These are phyloP conservation scores for Rutpela maculata DNA, from an alignment of 2,888 invertebrate genomes.

Conservation along the genomic window DNA sequence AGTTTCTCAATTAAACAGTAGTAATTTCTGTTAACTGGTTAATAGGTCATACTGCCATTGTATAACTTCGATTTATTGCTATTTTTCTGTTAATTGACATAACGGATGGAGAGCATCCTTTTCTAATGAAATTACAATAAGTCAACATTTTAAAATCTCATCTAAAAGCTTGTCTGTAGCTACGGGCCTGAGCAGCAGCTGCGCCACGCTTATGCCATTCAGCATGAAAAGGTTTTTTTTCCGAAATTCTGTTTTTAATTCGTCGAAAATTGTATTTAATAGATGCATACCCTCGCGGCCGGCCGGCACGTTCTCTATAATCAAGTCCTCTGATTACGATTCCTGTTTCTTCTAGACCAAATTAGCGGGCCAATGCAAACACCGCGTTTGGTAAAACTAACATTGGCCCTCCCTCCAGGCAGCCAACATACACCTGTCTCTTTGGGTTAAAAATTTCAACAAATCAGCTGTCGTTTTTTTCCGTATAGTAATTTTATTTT, in stretches of 20 bases:
- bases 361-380: conserved; percentile 69
- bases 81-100: background rate
- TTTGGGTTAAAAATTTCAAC: conserved; percentile 63
- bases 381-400: conserved; percentile 69
- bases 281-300: conserved; percentile 39
- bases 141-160: background rate
- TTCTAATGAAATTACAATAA: background rate
- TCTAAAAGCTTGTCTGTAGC: background rate
- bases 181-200: conserved; percentile 21
- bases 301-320: conserved; percentile 64
- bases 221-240: conserved; percentile 4
- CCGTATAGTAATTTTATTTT: conserved; percentile 40
- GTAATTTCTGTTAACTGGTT: too few species aligned
- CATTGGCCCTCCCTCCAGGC: conserved; percentile 62
- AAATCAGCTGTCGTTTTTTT: conserved; percentile 68
- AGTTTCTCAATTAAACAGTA: too few species aligned
- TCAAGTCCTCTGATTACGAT: conserved; percentile 66
- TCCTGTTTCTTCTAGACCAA: conserved; percentile 60
- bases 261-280: conserved; percentile 46
- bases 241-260: conserved; percentile 39
- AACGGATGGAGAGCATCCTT: background rate
- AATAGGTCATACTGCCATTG: too few species aligned
- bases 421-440: conserved; percentile 66
- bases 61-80: too few species aligned
- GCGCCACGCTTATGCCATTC: background rate